Base-by-base conservation (phyloP, 1,140 invertebrate genomes). In the Sitobion miscanthi region DNA sequence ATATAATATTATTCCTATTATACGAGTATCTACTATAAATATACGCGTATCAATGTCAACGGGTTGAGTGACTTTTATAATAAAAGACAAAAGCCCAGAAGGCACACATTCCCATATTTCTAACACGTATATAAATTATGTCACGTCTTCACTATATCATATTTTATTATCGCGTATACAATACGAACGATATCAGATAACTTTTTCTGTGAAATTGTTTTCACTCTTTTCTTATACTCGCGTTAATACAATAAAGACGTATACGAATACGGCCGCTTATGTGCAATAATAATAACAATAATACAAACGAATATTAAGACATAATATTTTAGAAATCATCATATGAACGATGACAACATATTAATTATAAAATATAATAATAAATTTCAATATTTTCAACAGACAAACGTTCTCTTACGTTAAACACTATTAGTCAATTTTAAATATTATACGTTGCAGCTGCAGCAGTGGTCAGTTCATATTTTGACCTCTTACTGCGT, bases 101-200 rank as follows among this genome's bases (percentile, higher is more conserved):
- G 62, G 62, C 62, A n/a, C 4, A 77, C 62, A 6, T 77, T 77
- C 62, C 62, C 62, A 35, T 77, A 77, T 77, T 77, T 77, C 62
- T n/a, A 77, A 77, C 62, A 17, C 62, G 62, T 77, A 77, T 77
- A 77, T 77, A 77, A 77, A 77, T n/a, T 4, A 77, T 77, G 30
- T 77, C 62, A 77, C n/a, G 62, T 77, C 62, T n/a, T 77, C n/a
- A 77, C n/a, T 77, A n/a, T 77, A 77, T 77, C 62, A 17, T 77
- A 77, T n/a, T 77, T 77, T 77, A 77, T n/a, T n/a, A 20, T 77
- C 30, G 62, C 11, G n/a, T n/a, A n/a, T 77, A n/a, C 14, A n/a
- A 77, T 77, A 17, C 62, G 30, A 77, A 77, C 62, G 62, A 77
- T 77, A 77, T n/a, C 62, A 35, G 14, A 77, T 77, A 35, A 77